Percentiles rank a stretch among this genome's conserved stretches.
Conservation (phyloP, 2,888 invertebrate species). For the Cephus spinipes region DNA sequence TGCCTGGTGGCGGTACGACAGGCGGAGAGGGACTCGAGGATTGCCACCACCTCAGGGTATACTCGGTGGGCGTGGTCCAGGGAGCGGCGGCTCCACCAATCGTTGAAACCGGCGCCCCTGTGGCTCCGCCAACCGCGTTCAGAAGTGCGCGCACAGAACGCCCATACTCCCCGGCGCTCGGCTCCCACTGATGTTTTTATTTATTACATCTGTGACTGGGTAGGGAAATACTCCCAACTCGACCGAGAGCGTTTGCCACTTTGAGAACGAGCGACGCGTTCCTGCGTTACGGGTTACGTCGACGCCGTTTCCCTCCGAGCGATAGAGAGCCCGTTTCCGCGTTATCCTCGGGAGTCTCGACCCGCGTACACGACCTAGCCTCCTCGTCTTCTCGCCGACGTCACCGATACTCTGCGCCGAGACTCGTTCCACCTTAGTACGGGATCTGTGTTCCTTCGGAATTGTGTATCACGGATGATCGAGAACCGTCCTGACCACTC, state of each 20-base stretch:
- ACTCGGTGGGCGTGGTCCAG: slow-evolving; percentile 35
- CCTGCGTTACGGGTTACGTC: slow-evolving; percentile 53
- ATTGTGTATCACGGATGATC: background rate
- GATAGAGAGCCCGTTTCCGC: slow-evolving; percentile 44
- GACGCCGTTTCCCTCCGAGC: slow-evolving; percentile 61
- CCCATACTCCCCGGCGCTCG: slow-evolving; percentile 58
- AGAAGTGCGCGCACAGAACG: slow-evolving; percentile 51
- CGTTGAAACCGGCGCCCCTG: slow-evolving; percentile 33
- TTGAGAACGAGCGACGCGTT: slow-evolving; percentile 63
- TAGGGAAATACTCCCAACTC: slow-evolving; percentile 66
- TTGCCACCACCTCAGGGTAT: slow-evolving; percentile 33
- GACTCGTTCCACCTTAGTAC: slow-evolving; percentile 12
- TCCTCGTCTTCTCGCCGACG: slow-evolving; percentile 22
- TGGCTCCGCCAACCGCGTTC: slow-evolving; percentile 49
- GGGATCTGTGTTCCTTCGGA: background rate
- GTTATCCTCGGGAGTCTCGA: slow-evolving; percentile 23
- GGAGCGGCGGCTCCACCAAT: slow-evolving; percentile 16
- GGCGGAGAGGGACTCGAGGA: slow-evolving; percentile 43
- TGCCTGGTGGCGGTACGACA: slow-evolving; percentile 45
- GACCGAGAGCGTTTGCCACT: slow-evolving; percentile 64
- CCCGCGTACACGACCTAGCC: slow-evolving; percentile 8
- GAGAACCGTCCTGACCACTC: slow-evolving; percentile 4
- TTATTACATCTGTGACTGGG: slow-evolving; percentile 68
- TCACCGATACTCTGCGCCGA: slow-evolving; percentile 4
- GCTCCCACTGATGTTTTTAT: slow-evolving; percentile 66